phyloP scores from a whole-genome alignment of 2,888 invertebrate genomes.

The Penaeus monodon region DNA sequence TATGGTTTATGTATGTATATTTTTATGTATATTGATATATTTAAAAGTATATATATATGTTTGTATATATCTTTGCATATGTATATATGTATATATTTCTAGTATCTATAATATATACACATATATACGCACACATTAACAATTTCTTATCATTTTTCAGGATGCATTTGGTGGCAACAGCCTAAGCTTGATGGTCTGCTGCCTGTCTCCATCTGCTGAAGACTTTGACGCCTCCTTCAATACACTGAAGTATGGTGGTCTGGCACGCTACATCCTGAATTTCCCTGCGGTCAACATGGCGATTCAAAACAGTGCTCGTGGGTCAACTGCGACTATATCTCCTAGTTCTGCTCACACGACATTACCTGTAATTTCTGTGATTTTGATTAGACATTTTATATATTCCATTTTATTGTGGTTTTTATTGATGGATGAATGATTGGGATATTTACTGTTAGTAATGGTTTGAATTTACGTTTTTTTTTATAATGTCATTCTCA shows the following conservation, averaged over 20 bases:
- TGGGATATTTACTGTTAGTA: no score
- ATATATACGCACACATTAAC: not conserved
- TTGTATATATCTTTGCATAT: no score
- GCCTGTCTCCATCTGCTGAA: slow-evolving; percentile 80
- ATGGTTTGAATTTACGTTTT: no score
- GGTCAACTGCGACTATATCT: slow-evolving; percentile 41
- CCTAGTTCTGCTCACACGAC: slow-evolving; percentile 37
- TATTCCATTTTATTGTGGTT: not conserved
- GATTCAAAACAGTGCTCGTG: slow-evolving; percentile 53
- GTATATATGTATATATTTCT: no score
- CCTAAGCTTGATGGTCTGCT: slow-evolving; percentile 80
- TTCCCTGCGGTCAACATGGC: slow-evolving; percentile 63
- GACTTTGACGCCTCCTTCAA: slow-evolving; percentile 74
- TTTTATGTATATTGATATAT: not conserved
- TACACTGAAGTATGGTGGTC: slow-evolving; percentile 76
- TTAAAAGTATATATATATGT: no score
- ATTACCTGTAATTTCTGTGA: slow-evolving; percentile 17
- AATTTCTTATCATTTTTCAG: slow-evolving; percentile 68
- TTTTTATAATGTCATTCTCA: no score
- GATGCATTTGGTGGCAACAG: slow-evolving; percentile 84
- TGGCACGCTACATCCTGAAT: slow-evolving; percentile 65
- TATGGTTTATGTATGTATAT: not conserved
- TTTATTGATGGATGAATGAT: no score
- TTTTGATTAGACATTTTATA: not conserved
- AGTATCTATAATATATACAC: not conserved